Conservation (phyloP, 2,113 vertebrate genomes). For the Dipodomys ordii region DNA sequence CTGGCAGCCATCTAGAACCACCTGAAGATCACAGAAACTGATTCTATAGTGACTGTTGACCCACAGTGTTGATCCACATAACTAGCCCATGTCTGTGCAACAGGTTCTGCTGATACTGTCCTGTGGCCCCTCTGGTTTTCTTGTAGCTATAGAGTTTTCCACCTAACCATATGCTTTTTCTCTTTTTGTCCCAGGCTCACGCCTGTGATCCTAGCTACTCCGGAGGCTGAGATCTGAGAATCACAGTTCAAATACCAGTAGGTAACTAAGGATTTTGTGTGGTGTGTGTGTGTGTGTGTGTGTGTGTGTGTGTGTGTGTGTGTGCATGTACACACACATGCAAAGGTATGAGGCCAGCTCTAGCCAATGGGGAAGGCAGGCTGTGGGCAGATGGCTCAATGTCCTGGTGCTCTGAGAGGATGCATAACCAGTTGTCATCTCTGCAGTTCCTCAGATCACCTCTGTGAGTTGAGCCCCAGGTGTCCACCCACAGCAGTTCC, state of each 20-base stretch:
- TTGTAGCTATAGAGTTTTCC: no score
- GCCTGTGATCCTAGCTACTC: no score
- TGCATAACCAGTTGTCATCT: background rate
- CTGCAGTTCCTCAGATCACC: background rate
- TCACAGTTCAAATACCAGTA: background rate
- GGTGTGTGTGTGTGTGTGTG: background rate
- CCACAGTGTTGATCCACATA: accelerated
- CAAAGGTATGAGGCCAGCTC: accelerated
- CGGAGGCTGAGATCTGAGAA: no score
- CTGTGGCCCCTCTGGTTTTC: background rate
- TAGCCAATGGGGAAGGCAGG: background rate
- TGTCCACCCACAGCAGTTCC: accelerated
- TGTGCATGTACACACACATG: no score
- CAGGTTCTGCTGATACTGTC: background rate
- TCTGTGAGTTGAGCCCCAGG: accelerated
- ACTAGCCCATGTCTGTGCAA: accelerated
- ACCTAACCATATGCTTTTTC: no score
- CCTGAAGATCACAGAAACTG: background rate
- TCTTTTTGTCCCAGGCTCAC: background rate
- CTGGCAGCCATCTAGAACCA: background rate
- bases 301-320: background rate
- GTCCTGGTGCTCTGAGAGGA: background rate
- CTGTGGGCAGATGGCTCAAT: background rate
- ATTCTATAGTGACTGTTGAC: no score
- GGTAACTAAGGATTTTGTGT: background rate